Percentiles rank a stretch among this genome's conserved stretches.
phyloP scores from a whole-genome alignment of 37 sponge, comb jelly and placozoan species.

The Oscarella lobularis region DNA sequence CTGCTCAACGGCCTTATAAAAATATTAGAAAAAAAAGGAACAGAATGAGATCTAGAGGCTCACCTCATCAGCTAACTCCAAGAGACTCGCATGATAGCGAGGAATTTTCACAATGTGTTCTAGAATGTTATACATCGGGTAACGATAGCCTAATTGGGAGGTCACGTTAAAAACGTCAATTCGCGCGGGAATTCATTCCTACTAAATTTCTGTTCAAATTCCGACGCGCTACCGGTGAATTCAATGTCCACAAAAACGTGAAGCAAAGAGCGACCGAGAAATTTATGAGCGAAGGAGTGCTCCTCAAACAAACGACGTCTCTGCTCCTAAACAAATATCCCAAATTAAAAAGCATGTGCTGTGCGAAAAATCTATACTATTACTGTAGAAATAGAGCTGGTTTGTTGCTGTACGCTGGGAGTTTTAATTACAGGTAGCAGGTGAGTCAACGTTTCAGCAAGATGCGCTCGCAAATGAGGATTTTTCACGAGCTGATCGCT shows the following conservation, averaged over 20 bases:
- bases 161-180: too few species aligned
- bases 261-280: constrained; percentile 37
- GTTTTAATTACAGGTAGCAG: background rate
- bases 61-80: constrained; percentile 44
- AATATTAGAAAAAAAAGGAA: too few species aligned
- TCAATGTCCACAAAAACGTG: constrained; percentile 81
- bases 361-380: background rate
- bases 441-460: constrained; percentile 23
- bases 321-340: too few species aligned
- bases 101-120: constrained; percentile 47
- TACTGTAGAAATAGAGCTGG: too few species aligned
- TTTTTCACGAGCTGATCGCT: constrained; percentile 32
- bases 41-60: constrained; percentile 1
- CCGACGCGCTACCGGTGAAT: constrained; percentile 61
- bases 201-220: constrained; percentile 87
- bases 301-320: constrained; percentile 10
- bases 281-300: constrained; percentile 9
- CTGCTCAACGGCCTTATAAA: background rate
- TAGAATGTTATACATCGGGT: constrained; percentile 75
- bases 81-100: constrained; percentile 35
- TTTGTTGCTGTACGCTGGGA: background rate
- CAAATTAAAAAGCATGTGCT: too few species aligned
- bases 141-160: constrained; percentile 67
- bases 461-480: constrained; percentile 69
- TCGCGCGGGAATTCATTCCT: constrained; percentile 3